A percentile compares a stretch with the other conserved stretches of the same genome.
Evolutionary conservation across 1,140 invertebrate species (phyloP).

Genomic region (Ladona fulva): DNA sequence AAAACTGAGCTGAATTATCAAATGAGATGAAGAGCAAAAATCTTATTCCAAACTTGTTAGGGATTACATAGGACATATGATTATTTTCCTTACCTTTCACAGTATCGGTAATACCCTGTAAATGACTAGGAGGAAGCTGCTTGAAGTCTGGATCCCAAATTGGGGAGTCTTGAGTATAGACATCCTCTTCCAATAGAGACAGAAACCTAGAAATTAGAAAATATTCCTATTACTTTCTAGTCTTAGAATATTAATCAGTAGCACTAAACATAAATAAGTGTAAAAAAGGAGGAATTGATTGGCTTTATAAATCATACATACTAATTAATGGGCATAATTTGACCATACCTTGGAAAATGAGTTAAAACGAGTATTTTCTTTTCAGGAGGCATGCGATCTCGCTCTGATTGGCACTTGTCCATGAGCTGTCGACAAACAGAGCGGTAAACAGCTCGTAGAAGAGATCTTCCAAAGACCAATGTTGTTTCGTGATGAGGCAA

Average conservation of each 20-base stretch:
- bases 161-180: slow-evolving; percentile 74
- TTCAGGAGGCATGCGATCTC: slow-evolving; percentile 79
- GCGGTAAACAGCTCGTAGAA: slow-evolving; percentile 79
- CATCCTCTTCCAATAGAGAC: slow-evolving; percentile 75
- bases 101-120: slow-evolving; percentile 38
- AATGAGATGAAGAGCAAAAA: too few relatives aligned
- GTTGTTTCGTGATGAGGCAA: slow-evolving; percentile 83
- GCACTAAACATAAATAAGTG: slow-evolving; percentile 11
- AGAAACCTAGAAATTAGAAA: slow-evolving; percentile 54
- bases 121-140: slow-evolving; percentile 55
- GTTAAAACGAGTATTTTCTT: slow-evolving; percentile 58
- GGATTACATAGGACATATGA: too few relatives aligned
- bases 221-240: neutral
- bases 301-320: neutral
- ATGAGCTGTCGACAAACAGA: slow-evolving; percentile 81
- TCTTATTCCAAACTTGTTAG: too few relatives aligned
- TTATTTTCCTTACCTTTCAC: slow-evolving; percentile 24
- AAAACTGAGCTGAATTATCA: too few relatives aligned
- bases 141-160: slow-evolving; percentile 91
- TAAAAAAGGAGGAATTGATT: slow-evolving; percentile 2
- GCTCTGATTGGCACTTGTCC: slow-evolving; percentile 79
- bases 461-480: slow-evolving; percentile 76
- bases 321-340: neutral
- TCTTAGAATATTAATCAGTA: slow-evolving; percentile 15
- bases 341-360: slow-evolving; percentile 53